Evolutionary conservation across 2,113 vertebrate genomes (phyloP).

Genomic region (Numida meleagris): DNA sequence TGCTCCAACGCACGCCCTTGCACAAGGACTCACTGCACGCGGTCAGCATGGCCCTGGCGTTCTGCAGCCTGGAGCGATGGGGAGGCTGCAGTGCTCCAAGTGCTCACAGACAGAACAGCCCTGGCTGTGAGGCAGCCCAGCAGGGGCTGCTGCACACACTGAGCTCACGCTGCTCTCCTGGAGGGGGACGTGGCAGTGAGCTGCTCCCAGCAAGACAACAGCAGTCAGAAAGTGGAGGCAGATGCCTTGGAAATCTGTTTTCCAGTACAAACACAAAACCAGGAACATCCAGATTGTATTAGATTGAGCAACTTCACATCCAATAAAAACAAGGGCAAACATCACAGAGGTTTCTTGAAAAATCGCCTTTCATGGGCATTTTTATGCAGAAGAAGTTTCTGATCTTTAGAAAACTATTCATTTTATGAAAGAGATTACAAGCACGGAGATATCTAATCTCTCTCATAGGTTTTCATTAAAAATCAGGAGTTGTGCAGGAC

Average conservation of each 20-base stretch:
- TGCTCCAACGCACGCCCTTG: rapidly evolving
- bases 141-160: rapidly evolving
- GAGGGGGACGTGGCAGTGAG: too few relatives aligned
- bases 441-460: neutral
- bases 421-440: constrained; percentile 11
- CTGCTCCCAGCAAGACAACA: neutral
- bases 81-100: neutral
- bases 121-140: rapidly evolving
- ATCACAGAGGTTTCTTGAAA: neutral
- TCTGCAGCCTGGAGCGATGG: neutral
- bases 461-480: constrained; percentile 62
- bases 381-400: constrained; percentile 20
- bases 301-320: neutral
- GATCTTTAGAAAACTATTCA: neutral
- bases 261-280: neutral
- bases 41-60: neutral
- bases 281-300: neutral
- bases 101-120: neutral
- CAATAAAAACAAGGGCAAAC: constrained; percentile 20
- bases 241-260: neutral
- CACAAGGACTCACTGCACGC: neutral
- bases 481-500: neutral
- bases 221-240: neutral
- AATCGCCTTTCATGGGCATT: neutral
- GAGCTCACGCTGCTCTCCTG: rapidly evolving